Percentiles rank a stretch among this genome's conserved stretches.
Evolutionary conservation across 2,113 vertebrate genomes (phyloP).

Genomic region (Anguilla rostrata): DNA sequence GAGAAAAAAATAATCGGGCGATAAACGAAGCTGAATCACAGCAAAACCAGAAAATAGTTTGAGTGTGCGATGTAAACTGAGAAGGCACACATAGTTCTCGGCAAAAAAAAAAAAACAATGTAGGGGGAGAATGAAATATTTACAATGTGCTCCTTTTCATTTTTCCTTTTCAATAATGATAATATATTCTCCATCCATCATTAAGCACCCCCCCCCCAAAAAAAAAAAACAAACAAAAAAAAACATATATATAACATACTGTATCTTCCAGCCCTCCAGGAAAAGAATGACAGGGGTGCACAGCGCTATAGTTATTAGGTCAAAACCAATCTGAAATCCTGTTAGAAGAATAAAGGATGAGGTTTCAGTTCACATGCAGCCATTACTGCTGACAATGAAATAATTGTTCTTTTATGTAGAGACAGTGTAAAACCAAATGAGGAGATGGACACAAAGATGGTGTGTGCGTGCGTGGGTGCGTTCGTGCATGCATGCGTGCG

Average conservation of each 20-base stretch:
- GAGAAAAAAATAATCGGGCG: background rate
- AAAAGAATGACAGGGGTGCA: background rate
- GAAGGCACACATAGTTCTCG: background rate
- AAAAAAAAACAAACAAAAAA: background rate
- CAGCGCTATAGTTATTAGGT: background rate
- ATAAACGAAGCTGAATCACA: background rate
- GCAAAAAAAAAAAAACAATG: too few species aligned
- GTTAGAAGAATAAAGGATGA: background rate
- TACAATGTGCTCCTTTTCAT: background rate
- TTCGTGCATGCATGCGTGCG: background rate
- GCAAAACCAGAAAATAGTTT: background rate
- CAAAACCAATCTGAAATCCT: slow-evolving; percentile 7
- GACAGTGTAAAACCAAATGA: background rate
- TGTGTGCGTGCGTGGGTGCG: background rate
- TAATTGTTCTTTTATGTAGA: slow-evolving; percentile 3
- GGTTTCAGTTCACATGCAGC: slow-evolving; percentile 2
- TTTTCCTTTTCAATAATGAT: background rate
- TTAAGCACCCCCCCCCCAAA: background rate
- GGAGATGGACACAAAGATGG: slow-evolving; percentile 27
- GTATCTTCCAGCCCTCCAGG: background rate
- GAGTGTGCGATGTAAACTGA: background rate
- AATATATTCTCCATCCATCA: background rate
- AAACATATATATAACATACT: background rate
- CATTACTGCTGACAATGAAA: slow-evolving; percentile 9
- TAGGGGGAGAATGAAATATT: too few species aligned